Percentiles rank a stretch among this genome's conserved stretches.
phyloP scores from a whole-genome alignment of 2,888 invertebrate genomes.

The Macropis europaea region DNA sequence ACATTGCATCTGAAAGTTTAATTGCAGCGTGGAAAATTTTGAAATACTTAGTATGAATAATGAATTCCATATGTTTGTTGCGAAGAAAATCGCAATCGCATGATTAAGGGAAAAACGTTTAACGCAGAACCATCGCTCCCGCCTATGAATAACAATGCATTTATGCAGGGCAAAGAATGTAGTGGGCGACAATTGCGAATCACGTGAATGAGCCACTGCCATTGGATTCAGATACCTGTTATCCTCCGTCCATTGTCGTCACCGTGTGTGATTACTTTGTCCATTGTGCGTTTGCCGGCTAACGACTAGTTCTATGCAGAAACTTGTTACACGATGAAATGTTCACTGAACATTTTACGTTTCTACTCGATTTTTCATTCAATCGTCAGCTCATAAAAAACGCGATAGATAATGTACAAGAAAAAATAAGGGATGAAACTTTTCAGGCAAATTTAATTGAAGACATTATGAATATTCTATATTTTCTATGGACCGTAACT shows the following conservation, averaged over 20 bases:
- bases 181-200: slow-evolving; percentile 52
- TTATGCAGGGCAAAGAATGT: slow-evolving; percentile 34
- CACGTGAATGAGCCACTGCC: slow-evolving; percentile 37
- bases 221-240: slow-evolving; percentile 40
- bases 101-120: slow-evolving; percentile 26
- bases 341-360: background rate
- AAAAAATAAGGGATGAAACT: too few relatives aligned
- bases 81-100: background rate
- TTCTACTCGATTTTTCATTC: background rate
- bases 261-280: slow-evolving; percentile 15
- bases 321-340: slow-evolving; percentile 1
- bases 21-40: background rate
- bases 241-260: slow-evolving; percentile 44
- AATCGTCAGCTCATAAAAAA: too few relatives aligned
- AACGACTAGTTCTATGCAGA: background rate
- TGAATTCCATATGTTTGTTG: background rate
- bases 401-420: too few relatives aligned
- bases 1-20: background rate
- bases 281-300: background rate
- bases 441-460: too few relatives aligned
- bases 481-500: too few relatives aligned
- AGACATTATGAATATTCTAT: too few relatives aligned
- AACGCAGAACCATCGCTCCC: slow-evolving; percentile 34
- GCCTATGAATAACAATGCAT: slow-evolving; percentile 38
- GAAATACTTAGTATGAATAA: background rate